These are phyloP conservation scores for Drosophila truncata DNA, from an alignment of 1,140 invertebrate species.

Conservation along the genomic window DNA sequence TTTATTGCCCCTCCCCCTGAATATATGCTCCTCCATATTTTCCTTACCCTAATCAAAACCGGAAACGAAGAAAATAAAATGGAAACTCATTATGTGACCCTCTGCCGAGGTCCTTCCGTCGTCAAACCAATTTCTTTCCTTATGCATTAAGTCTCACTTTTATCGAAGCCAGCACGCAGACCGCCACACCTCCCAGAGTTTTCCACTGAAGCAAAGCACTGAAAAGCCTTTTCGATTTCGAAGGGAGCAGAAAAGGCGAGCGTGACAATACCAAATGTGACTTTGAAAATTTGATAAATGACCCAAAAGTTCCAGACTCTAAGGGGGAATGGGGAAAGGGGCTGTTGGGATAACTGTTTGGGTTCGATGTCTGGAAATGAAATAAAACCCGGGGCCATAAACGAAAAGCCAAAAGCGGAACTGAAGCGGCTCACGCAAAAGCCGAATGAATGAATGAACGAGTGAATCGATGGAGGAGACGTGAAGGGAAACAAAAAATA, in stretches of 20 bases:
- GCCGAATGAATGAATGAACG: constrained; percentile 52
- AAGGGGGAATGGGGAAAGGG: too few relatives aligned
- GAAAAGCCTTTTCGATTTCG: constrained; percentile 68
- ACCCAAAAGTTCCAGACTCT: constrained; percentile 66
- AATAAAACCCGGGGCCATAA: constrained; percentile 62
- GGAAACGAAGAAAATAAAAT: constrained; percentile 46
- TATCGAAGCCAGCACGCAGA: constrained; percentile 72
- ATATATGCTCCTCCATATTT: constrained; percentile 8
- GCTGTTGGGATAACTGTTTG: constrained; percentile 17
- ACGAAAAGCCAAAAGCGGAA: constrained; percentile 67
- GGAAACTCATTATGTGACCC: constrained; percentile 73
- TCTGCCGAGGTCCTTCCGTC: constrained; percentile 22
- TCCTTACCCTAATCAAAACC: constrained; percentile 43
- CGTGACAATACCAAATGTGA: constrained; percentile 83
- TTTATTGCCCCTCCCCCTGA: neutral
- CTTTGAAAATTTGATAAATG: constrained; percentile 84
- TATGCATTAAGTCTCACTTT: constrained; percentile 75
- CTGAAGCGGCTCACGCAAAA: constrained; percentile 59
- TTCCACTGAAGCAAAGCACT: constrained; percentile 21
- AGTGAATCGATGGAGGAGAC: constrained; percentile 59
- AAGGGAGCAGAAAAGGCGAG: constrained; percentile 57
- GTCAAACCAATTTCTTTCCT: constrained; percentile 38
- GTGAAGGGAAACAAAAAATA: constrained; percentile 54
- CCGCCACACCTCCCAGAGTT: constrained; percentile 22
- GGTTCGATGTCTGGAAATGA: constrained; percentile 65